Evolutionary conservation across 1,140 invertebrate genomes (phyloP), one percentile per base, ranked within the genome.

Genomic region (Macrotrachela quadricornifera): DNA sequence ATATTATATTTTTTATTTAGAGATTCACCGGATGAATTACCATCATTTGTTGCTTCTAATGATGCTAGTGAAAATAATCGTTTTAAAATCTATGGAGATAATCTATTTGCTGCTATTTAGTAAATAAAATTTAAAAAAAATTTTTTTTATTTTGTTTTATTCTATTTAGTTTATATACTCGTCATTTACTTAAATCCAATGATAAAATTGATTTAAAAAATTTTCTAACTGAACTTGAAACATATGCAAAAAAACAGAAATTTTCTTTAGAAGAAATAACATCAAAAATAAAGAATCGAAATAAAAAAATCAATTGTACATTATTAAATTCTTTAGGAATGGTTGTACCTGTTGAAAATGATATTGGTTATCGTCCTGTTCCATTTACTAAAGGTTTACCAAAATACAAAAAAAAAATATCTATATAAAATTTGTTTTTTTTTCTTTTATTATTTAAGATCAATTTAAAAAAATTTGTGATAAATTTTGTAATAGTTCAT

Each of bases 251-350:
- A 47, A 68, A 74, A 18, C 69, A 80, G 50, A 70, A 77, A 1
- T 76, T 80, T 57, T 69, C 69, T 13, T 63, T 85, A 17, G 75
- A 78, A 15, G 66, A 69, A 51, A 75, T 72, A 51, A 77, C 76
- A 12, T 59, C 67, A 46, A 69, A 68, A 46, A 79, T 81, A 69
- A 76, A 76, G 61, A 62, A 67, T 39, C 69, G 82, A 54, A 72
- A 79, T 30, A 78, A 75, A 57, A 76, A 76, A 56, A 75, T 78
- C 6, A 56, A 50, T 41, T 70, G 80, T 30, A 80, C 77, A 64
- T 80, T 79, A 30, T 83, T 91, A 58, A 83, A 90, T 67, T 76
- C 77, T 56, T 79, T 79, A 56, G 87, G 87, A 2, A 79, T 94
- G 63, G 81, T 88, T 40, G 85, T 91, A 6, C 84, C 85, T 1